Percentiles rank a stretch among this genome's conserved stretches.
Evolutionary conservation across 2,888 invertebrate species (phyloP).

Genomic region (Eristalis pertinax): DNA sequence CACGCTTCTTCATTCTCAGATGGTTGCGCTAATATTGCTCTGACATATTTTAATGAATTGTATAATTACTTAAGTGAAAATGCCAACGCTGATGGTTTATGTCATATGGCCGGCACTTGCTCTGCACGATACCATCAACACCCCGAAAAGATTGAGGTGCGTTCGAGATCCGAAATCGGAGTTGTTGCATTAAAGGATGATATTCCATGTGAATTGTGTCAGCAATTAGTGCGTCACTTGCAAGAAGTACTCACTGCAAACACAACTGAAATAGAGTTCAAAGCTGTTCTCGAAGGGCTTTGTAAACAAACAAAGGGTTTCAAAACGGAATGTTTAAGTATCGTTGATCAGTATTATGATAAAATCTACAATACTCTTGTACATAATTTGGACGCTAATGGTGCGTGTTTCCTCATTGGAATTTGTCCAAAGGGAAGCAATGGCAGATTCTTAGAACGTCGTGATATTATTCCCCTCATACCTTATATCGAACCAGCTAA

Average conservation of each 20-base stretch:
- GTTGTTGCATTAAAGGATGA: constrained; percentile 84
- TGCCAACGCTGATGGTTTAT: constrained; percentile 86
- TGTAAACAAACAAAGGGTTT: constrained; percentile 91
- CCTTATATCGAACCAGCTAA: constrained; percentile 82
- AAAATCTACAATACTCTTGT: constrained; percentile 87
- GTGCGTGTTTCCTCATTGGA: constrained; percentile 87
- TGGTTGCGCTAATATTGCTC: constrained; percentile 88
- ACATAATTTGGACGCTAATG: constrained; percentile 86
- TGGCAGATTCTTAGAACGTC: constrained; percentile 25
- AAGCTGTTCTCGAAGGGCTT: constrained; percentile 88
- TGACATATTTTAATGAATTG: constrained; percentile 88
- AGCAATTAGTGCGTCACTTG: constrained; percentile 90
- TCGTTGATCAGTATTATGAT: constrained; percentile 91
- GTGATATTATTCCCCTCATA: constrained; percentile 85
- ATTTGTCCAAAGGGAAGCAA: constrained; percentile 78
- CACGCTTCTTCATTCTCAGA: constrained; percentile 88
- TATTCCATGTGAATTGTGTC: constrained; percentile 92
- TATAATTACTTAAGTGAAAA: constrained; percentile 85
- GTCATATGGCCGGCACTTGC: constrained; percentile 90
- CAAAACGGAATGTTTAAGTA: constrained; percentile 87
- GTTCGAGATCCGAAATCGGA: constrained; percentile 84
- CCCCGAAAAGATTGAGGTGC: constrained; percentile 83
- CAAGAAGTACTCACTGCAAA: constrained; percentile 91
- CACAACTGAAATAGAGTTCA: constrained; percentile 92
- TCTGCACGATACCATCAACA: constrained; percentile 85